Base-by-base conservation (phyloP, 2,113 vertebrate genomes). In the Nestor notabilis region DNA sequence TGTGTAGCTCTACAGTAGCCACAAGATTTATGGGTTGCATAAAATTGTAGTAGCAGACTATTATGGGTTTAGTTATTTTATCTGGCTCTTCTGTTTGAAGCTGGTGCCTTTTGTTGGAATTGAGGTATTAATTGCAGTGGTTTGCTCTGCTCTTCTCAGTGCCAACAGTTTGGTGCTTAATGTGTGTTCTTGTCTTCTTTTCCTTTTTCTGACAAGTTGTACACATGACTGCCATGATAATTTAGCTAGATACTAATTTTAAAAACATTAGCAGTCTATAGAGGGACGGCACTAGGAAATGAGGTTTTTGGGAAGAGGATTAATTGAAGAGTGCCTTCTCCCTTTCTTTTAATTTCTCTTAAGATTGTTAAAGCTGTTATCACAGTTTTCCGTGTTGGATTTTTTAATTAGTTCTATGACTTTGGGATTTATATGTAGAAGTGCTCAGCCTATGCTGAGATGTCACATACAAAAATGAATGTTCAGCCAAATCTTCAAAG, bases 391-490 rank as follows among this genome's bases (percentile, higher is more conserved):
- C 95, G 89, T 89, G 91, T 7, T 95, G 94, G 93, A 94, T 95
- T 93, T 90, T 87, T 78, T 95, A 96, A 96, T 97, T 78, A 95
- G 43, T 77, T 86, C 53, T 63, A 84, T 75, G 83, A 83, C 91
- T 95, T 81, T 93, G 93, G 96, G 95, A 89, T 97, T 95, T 93
- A 9, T 89, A 10, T 50, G 76, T 44, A 43, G 91, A 95, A 95
- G 84, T 49, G 72, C 88, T 87, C 76, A 89, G 83, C 28, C 44
- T 72, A 2, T 80, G 86, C 95, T 19, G 77, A 94, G 82, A 68
- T 85, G 93, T 91, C 94, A 87, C 84, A 84, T 33, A 43, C 4
- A 25, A 58, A 95, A 91, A 52, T 17, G 63, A 63, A 43, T 58
- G 52, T 92, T 44, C 70, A 88, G 93, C 94, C 95, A 94, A 88